A percentile compares a stretch with the other conserved stretches of the same genome.
phyloP scores from a whole-genome alignment of 2,888 invertebrate species.

The Rugalucina vietnamica region DNA sequence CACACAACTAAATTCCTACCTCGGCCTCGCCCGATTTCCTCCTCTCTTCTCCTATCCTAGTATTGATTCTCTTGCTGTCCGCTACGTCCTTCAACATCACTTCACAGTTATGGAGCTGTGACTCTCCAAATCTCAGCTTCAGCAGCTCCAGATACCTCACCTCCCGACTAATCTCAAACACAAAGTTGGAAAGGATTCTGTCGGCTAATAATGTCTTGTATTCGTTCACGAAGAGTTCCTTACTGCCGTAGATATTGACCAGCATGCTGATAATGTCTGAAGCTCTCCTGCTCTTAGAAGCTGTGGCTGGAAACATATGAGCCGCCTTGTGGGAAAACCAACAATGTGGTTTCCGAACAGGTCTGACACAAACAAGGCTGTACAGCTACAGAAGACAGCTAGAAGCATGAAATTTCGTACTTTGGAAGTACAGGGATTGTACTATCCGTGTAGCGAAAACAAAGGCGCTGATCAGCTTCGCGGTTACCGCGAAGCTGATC shows the following conservation, averaged over 20 bases:
- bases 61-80: constrained; percentile 97
- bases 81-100: constrained; percentile 99
- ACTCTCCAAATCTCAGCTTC: constrained; percentile 95
- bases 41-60: constrained; percentile 83
- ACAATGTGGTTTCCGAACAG: too few species aligned
- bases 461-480: too few species aligned
- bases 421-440: too few species aligned
- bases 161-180: constrained; percentile 89
- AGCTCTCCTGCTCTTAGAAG: constrained; percentile 87
- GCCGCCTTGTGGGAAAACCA: too few species aligned
- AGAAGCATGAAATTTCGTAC: too few species aligned
- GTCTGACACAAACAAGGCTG: too few species aligned
- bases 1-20: constrained; percentile 44
- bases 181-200: constrained; percentile 87
- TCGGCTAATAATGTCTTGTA: constrained; percentile 97
- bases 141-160: constrained; percentile 94
- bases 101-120: constrained; percentile 98
- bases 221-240: constrained; percentile 98
- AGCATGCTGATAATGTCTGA: constrained; percentile 99
- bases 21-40: constrained; percentile 64
- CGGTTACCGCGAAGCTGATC: too few species aligned
- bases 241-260: constrained; percentile 99
- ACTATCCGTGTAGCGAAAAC: too few species aligned
- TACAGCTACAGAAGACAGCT: too few species aligned
- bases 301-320: constrained; percentile 86